Conservation (phyloP, 2,888 invertebrate genomes). For the Pseudolycoriella hygida region DNA sequence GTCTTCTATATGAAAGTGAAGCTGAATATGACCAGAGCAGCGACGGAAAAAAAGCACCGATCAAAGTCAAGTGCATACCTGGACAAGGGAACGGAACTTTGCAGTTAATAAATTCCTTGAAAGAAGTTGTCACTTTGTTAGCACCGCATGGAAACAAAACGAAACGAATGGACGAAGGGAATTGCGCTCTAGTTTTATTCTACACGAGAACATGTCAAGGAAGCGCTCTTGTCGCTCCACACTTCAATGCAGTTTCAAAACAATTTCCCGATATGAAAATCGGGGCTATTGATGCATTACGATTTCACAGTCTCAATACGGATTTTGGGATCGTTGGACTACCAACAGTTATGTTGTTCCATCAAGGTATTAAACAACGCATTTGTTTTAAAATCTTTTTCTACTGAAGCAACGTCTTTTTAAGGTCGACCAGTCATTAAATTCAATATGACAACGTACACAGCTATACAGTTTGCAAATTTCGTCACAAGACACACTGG, state of each 20-base stretch:
- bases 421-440: slow-evolving; percentile 61
- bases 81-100: slow-evolving; percentile 14
- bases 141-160: slow-evolving; percentile 26
- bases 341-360: slow-evolving; percentile 75
- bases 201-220: slow-evolving; percentile 82
- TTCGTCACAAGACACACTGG: slow-evolving; percentile 65
- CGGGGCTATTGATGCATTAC: slow-evolving; percentile 77
- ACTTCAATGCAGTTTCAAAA: slow-evolving; percentile 76
- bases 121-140: slow-evolving; percentile 22
- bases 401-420: neutral
- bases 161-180: slow-evolving; percentile 42
- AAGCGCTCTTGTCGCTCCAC: slow-evolving; percentile 75
- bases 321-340: slow-evolving; percentile 84
- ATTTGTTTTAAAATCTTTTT: neutral
- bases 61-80: slow-evolving; percentile 23
- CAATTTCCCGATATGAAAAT: slow-evolving; percentile 74
- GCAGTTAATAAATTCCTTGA: slow-evolving; percentile 18
- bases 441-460: slow-evolving; percentile 67
- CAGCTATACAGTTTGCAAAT: slow-evolving; percentile 56
- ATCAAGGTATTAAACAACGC: slow-evolving; percentile 34
- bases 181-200: slow-evolving; percentile 69
- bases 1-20: slow-evolving; percentile 16
- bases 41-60: slow-evolving; percentile 13
- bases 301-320: slow-evolving; percentile 68
- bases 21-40: slow-evolving; percentile 7